A percentile compares a stretch with the other conserved stretches of the same genome.
phyloP scores from a whole-genome alignment of 2,888 invertebrate genomes.

The Drosophila paracracens region DNA sequence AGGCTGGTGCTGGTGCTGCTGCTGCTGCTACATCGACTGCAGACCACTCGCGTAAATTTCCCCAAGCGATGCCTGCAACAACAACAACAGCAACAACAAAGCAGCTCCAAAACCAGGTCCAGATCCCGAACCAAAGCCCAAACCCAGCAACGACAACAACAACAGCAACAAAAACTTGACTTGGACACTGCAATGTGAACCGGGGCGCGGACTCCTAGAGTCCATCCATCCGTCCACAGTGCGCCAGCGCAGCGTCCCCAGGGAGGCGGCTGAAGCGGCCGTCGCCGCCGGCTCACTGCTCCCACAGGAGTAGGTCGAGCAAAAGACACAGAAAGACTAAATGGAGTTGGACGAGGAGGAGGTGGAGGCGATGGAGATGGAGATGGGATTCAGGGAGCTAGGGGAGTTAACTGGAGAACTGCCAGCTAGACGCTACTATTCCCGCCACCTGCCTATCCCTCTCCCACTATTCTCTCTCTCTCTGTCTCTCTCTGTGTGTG shows the following conservation, averaged over 20 bases:
- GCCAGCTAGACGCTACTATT: slow-evolving; percentile 46
- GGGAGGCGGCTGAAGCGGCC: slow-evolving; percentile 68
- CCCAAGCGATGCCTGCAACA: slow-evolving; percentile 70
- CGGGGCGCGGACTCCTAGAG: slow-evolving; percentile 32
- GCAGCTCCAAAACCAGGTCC: slow-evolving; percentile 27
- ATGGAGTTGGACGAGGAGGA: neutral
- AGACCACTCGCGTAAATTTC: slow-evolving; percentile 76
- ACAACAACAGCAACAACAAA: slow-evolving; percentile 24
- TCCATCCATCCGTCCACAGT: slow-evolving; percentile 44
- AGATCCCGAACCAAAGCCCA: slow-evolving; percentile 25
- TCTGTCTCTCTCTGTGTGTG: slow-evolving; percentile 10
- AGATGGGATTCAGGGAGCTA: slow-evolving; percentile 7
- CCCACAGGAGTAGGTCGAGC: slow-evolving; percentile 9
- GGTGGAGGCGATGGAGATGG: slow-evolving; percentile 5
- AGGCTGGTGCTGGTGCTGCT: slow-evolving; percentile 16
- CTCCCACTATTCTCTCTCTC: slow-evolving; percentile 17
- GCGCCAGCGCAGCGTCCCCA: slow-evolving; percentile 66
- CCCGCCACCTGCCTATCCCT: slow-evolving; percentile 20
- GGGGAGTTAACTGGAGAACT: slow-evolving; percentile 7
- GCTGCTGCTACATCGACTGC: slow-evolving; percentile 20
- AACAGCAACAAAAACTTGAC: slow-evolving; percentile 19
- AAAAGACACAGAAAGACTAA: neutral
- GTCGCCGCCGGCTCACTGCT: slow-evolving; percentile 50
- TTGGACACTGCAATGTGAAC: slow-evolving; percentile 48
- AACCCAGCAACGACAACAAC: slow-evolving; percentile 33